Base-by-base conservation (phyloP, 2,888 invertebrate genomes). In the Oligia latruncula region DNA sequence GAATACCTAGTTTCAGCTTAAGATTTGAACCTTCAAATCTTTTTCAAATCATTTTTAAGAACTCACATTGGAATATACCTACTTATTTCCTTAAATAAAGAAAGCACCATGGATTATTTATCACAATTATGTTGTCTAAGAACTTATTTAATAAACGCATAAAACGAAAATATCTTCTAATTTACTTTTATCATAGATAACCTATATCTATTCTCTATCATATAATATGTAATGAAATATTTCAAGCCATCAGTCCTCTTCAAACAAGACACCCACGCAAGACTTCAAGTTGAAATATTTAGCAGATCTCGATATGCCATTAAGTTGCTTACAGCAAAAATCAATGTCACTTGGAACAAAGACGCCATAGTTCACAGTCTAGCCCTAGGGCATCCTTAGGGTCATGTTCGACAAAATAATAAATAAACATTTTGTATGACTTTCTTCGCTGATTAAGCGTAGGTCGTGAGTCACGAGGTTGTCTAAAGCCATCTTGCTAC, bases 401-500 rank as follows among this genome's bases (percentile, higher is more conserved):
- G 93, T 94, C 93, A 94, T 93, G 94, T 93, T 93, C 91, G 90
- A 93, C 94, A 94, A 95, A n/a, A n/a, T n/a, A n/a, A 95, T 95
- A 95, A 95, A 95, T 94, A 95, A 94, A 93, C 94, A 93, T 95
- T 95, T 94, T 93, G 94, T 94, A 95, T 94, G 94, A 94, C 94
- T 95, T 95, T 94, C 94, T 92, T 93, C 91, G 90, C 93, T 95
- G 96, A 96, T 95, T 95, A 94, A 94, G 91, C 90, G 89, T 89
- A 88, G 91, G 91, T 96, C 96, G 96, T 96, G 96, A 96, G 92
- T 96, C 96, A 96, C 96, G 96, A 95, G 93, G 93, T 91, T 94
- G 95, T 95, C 93, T 94, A 92, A 93, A 93, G 93, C 90, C 93
- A 93, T 93, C 94, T 91, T 81, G 94, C 95, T 95, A 95, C 95